phyloP scores from a whole-genome alignment of 2,888 invertebrate genomes.

The Ochropacha duplaris region DNA sequence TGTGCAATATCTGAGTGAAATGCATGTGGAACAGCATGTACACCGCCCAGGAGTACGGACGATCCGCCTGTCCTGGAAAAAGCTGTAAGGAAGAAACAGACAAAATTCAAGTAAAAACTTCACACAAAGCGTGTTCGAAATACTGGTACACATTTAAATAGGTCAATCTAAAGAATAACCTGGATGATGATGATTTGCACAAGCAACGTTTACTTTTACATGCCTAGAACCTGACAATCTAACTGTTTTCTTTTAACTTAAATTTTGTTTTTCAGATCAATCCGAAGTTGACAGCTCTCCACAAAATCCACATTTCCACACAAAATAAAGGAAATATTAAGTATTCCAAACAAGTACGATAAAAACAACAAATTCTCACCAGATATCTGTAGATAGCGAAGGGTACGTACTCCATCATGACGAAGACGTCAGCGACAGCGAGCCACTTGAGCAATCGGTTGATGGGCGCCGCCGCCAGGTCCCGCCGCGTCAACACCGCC shows the following conservation, averaged over 20 bases:
- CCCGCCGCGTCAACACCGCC: slow-evolving; percentile 91
- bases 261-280: too few species aligned
- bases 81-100: slow-evolving; percentile 56
- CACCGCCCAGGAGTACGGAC: slow-evolving; percentile 87
- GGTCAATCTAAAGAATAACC: too few species aligned
- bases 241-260: too few species aligned
- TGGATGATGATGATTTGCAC: too few species aligned
- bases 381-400: slow-evolving; percentile 74
- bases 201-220: too few species aligned
- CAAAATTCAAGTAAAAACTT: not conserved
- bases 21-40: slow-evolving; percentile 91
- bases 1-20: slow-evolving; percentile 91
- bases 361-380: slow-evolving; percentile 51
- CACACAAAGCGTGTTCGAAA: not conserved
- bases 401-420: slow-evolving; percentile 90
- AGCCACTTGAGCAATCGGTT: slow-evolving; percentile 93
- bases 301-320: too few species aligned
- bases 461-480: slow-evolving; percentile 91
- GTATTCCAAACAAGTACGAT: not conserved
- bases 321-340: not conserved
- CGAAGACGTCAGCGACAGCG: slow-evolving; percentile 94
- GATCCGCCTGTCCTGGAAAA: slow-evolving; percentile 83
- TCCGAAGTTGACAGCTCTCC: too few species aligned
- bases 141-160: too few species aligned
- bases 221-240: too few species aligned